Percentiles rank a stretch among this genome's conserved stretches.
These are phyloP conservation scores for Julus scanicus DNA, from an alignment of 2,888 invertebrate genomes.

Conservation along the genomic window DNA sequence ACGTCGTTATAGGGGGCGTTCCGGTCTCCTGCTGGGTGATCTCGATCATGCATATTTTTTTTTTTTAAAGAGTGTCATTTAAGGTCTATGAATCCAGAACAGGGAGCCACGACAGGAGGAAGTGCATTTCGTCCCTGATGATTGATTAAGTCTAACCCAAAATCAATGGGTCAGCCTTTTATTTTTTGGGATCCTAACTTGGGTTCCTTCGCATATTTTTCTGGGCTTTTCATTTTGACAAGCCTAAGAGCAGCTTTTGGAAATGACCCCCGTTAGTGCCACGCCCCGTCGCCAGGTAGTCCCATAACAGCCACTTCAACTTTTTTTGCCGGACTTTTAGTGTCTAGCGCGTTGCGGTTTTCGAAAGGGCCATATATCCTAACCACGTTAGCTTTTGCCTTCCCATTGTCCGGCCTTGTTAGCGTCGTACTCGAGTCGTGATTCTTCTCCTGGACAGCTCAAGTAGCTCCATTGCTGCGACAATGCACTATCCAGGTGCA, in stretches of 20 bases:
- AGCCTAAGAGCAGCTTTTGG: not conserved
- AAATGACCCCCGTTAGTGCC: constrained; percentile 1
- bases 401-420: constrained; percentile 29
- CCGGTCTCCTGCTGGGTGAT: not conserved
- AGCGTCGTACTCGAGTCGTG: not conserved
- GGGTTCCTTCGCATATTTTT: not conserved
- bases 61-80: constrained; percentile 16
- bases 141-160: constrained; percentile 30
- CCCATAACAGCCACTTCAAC: not conserved
- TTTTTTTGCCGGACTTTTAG: not conserved
- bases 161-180: constrained; percentile 44
- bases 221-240: constrained; percentile 6
- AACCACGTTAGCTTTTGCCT: constrained; percentile 11
- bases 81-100: not conserved
- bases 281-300: constrained; percentile 42
- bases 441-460: constrained; percentile 43
- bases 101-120: constrained; percentile 43
- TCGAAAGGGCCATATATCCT: constrained; percentile 30
- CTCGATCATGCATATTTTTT: not conserved
- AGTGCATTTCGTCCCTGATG: constrained; percentile 21
- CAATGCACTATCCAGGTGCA: not conserved
- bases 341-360: constrained; percentile 11
- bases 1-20: not conserved
- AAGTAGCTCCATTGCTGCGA: not conserved
- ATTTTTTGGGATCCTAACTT: constrained; percentile 21